Conservation (phyloP, 1,140 invertebrate species). For the Temnothorax longispinosus region DNA sequence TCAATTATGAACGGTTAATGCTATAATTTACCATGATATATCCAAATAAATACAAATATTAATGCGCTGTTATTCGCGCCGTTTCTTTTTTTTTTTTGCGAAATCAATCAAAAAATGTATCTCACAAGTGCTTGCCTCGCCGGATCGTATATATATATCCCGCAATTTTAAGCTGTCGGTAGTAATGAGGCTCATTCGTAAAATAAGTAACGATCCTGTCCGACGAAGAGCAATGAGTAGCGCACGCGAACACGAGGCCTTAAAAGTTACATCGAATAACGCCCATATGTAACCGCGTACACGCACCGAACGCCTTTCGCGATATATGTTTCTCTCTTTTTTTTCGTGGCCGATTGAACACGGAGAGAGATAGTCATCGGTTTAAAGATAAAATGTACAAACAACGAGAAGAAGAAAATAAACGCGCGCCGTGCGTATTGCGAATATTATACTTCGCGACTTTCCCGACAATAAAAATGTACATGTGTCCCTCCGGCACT, state of each 20-base stretch:
- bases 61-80: background rate
- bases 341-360: background rate
- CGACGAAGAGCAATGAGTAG: constrained; percentile 22
- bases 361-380: constrained; percentile 63
- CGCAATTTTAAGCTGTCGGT: constrained; percentile 42
- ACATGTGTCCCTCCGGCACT: background rate
- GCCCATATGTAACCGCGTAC: constrained; percentile 65
- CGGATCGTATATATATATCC: constrained; percentile 34
- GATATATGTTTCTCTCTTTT: constrained; percentile 50
- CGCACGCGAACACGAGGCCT: constrained; percentile 34
- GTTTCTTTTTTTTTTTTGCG: background rate
- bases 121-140: background rate
- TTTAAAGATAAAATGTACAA: constrained; percentile 53
- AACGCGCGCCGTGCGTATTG: constrained; percentile 20
- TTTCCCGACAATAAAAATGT: constrained; percentile 36
- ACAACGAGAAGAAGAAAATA: constrained; percentile 25
- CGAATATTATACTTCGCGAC: background rate
- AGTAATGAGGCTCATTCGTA: constrained; percentile 54
- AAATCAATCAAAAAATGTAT: constrained; percentile 41
- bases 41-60: constrained; percentile 16
- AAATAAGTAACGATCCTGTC: constrained; percentile 68
- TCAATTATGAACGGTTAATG: background rate
- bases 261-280: constrained; percentile 66
- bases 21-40: constrained; percentile 1
- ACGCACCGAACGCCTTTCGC: constrained; percentile 60